Conservation (phyloP, 2,888 invertebrate species). For the Coelogynopora nodosa region DNA sequence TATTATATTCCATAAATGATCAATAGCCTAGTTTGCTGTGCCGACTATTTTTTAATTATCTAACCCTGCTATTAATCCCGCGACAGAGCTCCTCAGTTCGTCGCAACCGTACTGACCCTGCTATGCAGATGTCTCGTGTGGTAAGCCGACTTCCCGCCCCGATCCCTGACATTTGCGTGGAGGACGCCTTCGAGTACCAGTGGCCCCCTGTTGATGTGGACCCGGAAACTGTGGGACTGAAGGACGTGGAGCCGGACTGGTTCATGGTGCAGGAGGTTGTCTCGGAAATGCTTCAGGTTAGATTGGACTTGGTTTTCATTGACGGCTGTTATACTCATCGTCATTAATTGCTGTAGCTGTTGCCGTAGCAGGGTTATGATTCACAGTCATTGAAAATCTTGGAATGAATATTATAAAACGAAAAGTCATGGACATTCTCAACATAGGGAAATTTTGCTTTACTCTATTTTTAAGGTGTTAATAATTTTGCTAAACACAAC, state of each 20-base stretch:
- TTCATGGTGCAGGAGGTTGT: constrained; percentile 41
- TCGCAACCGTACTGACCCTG: not conserved
- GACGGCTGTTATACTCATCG: not conserved
- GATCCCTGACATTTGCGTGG: constrained; percentile 34
- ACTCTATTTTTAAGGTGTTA: too few relatives aligned
- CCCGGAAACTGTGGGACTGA: not conserved
- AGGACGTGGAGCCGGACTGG: constrained; percentile 31
- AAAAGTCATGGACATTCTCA: too few relatives aligned
- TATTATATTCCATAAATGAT: too few relatives aligned
- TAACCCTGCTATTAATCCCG: too few relatives aligned
- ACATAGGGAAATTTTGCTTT: too few relatives aligned
- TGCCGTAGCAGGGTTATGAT: too few relatives aligned
- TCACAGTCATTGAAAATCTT: too few relatives aligned
- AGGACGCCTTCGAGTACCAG: constrained; percentile 41
- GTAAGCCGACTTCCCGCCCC: constrained; percentile 4
- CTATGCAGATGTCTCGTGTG: not conserved
- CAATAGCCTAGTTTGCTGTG: too few relatives aligned
- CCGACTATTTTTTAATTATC: too few relatives aligned
- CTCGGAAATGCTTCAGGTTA: constrained; percentile 30
- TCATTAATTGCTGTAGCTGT: too few relatives aligned
- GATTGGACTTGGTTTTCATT: not conserved
- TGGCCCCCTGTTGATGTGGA: constrained; percentile 39
- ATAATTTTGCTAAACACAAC: too few relatives aligned
- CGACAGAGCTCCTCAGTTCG: not conserved
- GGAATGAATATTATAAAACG: too few relatives aligned